Conservation (phyloP, 2,888 invertebrate species). For the Eueremaeus valkanovi region DNA sequence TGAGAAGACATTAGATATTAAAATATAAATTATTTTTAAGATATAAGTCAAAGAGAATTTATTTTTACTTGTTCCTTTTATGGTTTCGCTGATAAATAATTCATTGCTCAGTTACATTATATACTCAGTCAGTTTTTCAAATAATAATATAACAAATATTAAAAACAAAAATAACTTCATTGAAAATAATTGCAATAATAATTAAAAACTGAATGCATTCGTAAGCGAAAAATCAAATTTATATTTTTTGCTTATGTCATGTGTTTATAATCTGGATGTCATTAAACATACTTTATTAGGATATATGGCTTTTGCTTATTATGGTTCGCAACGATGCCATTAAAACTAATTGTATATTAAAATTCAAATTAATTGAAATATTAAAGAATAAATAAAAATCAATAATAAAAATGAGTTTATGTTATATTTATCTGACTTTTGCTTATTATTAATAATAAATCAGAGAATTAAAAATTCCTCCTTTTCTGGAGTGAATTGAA, state of each 20-base stretch:
- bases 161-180: neutral
- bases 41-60: neutral
- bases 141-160: slow-evolving; percentile 1
- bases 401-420: too few species aligned
- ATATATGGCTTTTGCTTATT: neutral
- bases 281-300: neutral
- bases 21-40: neutral
- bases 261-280: neutral
- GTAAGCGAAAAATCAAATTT: slow-evolving; percentile 7
- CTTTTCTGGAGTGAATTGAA: too few species aligned
- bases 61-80: neutral
- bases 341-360: neutral
- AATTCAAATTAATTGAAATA: too few species aligned
- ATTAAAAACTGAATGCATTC: neutral
- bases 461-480: too few species aligned
- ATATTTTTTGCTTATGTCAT: neutral
- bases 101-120: neutral
- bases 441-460: too few species aligned
- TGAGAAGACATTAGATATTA: neutral
- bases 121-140: too few species aligned
- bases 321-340: neutral
- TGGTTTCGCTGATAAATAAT: neutral
- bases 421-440: too few species aligned
- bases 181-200: neutral
- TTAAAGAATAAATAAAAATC: too few species aligned